Evolutionary conservation across 2,888 invertebrate species (phyloP), one percentile per base, ranked within the genome.

Genomic region (Rhamphomyia laevipes): DNA sequence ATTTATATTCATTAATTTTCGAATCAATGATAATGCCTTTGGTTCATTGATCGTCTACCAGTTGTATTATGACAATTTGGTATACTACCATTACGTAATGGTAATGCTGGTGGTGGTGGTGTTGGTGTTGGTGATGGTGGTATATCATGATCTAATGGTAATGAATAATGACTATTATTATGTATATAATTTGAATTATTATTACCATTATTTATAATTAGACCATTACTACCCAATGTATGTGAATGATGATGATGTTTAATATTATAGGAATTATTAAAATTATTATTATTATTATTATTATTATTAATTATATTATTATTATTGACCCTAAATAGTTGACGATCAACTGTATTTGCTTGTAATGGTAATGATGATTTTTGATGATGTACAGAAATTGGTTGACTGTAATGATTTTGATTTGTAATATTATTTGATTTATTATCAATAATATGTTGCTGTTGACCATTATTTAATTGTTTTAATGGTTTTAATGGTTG

Each of bases 371-470:
- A n/a, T n/a, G 35, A n/a, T 35, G 35, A 27, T 27, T 27, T 27
- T 27, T 27, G 23, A 27, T 27, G 35, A 35, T 35, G 35, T n/a
- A 53, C 45, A 52, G 58, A 57, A 37, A 66, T 58, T 9, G 69
- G 68, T 51, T 69, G 69, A 52, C 67, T 68, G 45, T 68, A 69
- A 52, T 67, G 67, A 40, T 67, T 65, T 49, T 67, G 66, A 46
- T 49, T 53, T 27, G 40, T 21, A 13, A 18, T 13, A 3, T 13
- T 40, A 42, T 41, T 23, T 43, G 33, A 15, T 17, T 27, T 27
- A 27, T 27, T 27, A 27, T 27, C 23, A 27, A 27, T 21, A 21
- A 21, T 27, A 27, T 38, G 49, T 2, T 33, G 37, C 6, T 51
- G 48, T 31, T 44, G 38, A 13, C 17, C 30, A n/a, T 42, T 33